Conservation (phyloP, 2,113 vertebrate genomes). For the Calcarius ornatus region DNA sequence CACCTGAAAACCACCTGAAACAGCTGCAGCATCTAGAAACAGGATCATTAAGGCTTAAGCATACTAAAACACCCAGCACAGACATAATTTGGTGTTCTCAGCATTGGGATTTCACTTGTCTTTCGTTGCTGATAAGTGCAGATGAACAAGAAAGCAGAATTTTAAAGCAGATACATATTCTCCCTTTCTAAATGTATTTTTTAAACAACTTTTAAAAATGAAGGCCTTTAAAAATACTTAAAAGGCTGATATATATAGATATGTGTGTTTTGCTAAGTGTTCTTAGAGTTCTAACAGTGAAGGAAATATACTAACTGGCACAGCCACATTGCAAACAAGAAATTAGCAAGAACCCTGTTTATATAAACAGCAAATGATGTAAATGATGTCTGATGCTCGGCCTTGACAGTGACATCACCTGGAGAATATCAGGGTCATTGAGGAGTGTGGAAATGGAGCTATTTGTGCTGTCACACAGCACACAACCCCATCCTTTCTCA, state of each 20-base stretch:
- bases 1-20: neutral
- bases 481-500: neutral
- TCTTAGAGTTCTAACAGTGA: neutral
- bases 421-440: neutral
- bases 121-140: neutral
- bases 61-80: neutral
- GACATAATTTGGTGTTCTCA: neutral
- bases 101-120: neutral
- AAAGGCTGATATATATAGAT: neutral
- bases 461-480: neutral
- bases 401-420: neutral
- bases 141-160: neutral
- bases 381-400: neutral
- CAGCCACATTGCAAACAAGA: neutral
- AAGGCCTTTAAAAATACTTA: neutral
- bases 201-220: neutral
- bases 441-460: neutral
- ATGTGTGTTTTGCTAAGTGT: neutral
- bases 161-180: neutral
- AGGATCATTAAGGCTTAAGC: neutral
- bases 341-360: neutral
- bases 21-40: neutral
- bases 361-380: neutral
- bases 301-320: neutral
- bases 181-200: neutral